These are phyloP conservation scores for Lacerta bilineata DNA, from an alignment of 2,797 vertebrate species.

Conservation along the genomic window DNA sequence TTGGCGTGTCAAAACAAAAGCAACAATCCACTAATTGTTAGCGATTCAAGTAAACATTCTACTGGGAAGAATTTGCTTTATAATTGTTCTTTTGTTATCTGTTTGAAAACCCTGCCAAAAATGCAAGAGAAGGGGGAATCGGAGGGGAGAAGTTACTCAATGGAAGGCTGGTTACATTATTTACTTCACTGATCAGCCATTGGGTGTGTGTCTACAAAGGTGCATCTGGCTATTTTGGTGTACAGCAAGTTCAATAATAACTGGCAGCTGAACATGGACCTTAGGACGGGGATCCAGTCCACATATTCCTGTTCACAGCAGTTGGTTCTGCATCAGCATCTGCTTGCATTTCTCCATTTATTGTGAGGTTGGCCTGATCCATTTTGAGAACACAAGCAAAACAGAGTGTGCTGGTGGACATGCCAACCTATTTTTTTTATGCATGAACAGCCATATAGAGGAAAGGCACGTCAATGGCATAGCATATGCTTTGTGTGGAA, in stretches of 20 bases:
- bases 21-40: slow-evolving; percentile 26
- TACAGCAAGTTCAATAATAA: background rate
- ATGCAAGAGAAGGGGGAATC: background rate
- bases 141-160: background rate
- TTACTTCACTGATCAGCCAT: background rate
- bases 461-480: background rate
- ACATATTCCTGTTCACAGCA: background rate
- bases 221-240: slow-evolving; percentile 7
- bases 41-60: slow-evolving; percentile 2
- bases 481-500: background rate
- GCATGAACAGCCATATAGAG: background rate
- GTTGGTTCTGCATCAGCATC: background rate
- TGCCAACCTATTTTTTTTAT: background rate
- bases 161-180: slow-evolving; percentile 13
- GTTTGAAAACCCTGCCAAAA: slow-evolving; percentile 26
- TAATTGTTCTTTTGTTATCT: background rate
- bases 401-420: background rate
- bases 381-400: background rate
- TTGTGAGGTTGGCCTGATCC: background rate
- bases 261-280: background rate
- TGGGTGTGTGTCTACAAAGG: background rate
- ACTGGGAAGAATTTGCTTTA: slow-evolving; percentile 40
- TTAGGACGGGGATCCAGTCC: background rate
- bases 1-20: slow-evolving; percentile 35
- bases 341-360: background rate